Base-by-base conservation (phyloP, 2,113 vertebrate genomes). In the Anthoscopus minutus region DNA sequence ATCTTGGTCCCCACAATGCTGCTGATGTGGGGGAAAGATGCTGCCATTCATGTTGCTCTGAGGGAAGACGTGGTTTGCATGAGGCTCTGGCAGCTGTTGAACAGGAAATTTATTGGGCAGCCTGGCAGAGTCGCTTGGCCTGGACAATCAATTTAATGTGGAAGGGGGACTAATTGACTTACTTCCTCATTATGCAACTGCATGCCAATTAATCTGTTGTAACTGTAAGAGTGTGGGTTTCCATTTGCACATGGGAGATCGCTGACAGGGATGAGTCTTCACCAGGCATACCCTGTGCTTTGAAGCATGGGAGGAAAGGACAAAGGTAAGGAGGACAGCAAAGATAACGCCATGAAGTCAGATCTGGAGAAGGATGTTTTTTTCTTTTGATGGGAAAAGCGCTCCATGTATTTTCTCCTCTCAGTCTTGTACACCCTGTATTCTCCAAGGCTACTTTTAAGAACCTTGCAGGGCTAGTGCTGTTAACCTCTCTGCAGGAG, bases 351-450 rank as follows among this genome's bases (percentile, higher is more conserved):
- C 45, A 44, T n/a, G 15, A 64, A 73, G 50, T 53, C 64, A 51
- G 64, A 91, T 45, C 11, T 81, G 30, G n/a, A 80, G 30, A 62
- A 86, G 25, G 47, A 70, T 28, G 9, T 60, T 72, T 73, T 20
- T 21, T 79, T 70, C 24, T 54, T 78, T 14, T 71, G 33, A 38
- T 4, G 11, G 35, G 38, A 87, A 66, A 77, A 73, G 27, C 21
- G 8, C 10, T 77, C 12, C 2, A 50, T 35, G 5, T 45, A 33
- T 42, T 57, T 33, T 9, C 7, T 0, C 5, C 40, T 7, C 3
- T 16, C 21, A 40, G 0, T 40, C 53, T 71, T 82, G 44, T 35
- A 86, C 61, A 74, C 8, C 4, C 15, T 62, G 25, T 13, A 70
- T 38, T 74, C 22, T 51, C 51, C 57, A 37, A 70, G n/a, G 25